phyloP scores from a whole-genome alignment of 92 coral and sea anemone genomes.

The Phymanthus crucifer region DNA sequence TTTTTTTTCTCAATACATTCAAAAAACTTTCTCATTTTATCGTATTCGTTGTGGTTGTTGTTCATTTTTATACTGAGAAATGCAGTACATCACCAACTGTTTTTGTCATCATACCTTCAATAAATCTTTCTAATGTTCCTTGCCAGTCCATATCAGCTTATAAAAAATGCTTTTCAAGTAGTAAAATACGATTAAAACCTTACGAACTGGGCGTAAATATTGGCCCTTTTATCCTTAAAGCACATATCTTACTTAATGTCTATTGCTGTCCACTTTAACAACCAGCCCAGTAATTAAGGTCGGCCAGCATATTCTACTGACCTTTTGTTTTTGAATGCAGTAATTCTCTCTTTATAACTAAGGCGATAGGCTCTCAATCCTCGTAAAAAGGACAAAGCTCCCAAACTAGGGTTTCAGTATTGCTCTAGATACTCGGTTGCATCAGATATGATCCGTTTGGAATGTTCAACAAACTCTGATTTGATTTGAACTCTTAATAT shows the following conservation, averaged over 20 bases:
- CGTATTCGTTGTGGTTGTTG: no score
- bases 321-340: neutral
- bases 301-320: neutral
- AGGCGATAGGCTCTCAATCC: slow-evolving; percentile 4
- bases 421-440: neutral
- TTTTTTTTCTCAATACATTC: neutral
- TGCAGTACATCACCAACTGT: neutral
- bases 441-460: neutral
- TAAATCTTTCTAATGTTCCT: slow-evolving; percentile 26
- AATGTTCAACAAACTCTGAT: neutral
- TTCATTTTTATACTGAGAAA: neutral
- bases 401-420: neutral
- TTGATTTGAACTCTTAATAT: neutral
- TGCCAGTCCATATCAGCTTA: slow-evolving; percentile 22
- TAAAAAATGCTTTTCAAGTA: slow-evolving; percentile 27
- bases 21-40: neutral
- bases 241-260: slow-evolving; percentile 17
- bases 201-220: slow-evolving; percentile 23
- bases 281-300: slow-evolving; percentile 6
- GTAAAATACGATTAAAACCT: slow-evolving; percentile 25
- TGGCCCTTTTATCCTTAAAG: slow-evolving; percentile 6
- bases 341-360: neutral
- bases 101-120: slow-evolving; percentile 1
- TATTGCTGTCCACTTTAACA: neutral
- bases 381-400: neutral